Evolutionary conservation across 2,797 vertebrate species (phyloP).

Genomic region (Enteromius anoplus): DNA sequence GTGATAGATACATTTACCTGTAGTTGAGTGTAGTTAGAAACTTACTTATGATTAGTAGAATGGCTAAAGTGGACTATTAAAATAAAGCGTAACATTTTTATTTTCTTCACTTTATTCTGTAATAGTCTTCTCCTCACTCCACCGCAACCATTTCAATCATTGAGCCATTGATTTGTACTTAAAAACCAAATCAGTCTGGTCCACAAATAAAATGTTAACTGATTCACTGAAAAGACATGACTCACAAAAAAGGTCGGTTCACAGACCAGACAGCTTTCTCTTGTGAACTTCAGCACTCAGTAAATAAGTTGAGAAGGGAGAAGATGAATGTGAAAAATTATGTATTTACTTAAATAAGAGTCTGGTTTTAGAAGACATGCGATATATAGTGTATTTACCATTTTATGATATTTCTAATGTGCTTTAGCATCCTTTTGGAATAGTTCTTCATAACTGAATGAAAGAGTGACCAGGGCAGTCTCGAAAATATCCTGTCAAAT

Average conservation of each 20-base stretch:
- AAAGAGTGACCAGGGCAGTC: neutral
- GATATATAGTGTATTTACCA: neutral
- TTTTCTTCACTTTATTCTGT: neutral
- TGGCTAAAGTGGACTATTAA: too few species aligned
- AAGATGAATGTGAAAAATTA: neutral
- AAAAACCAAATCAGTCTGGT: too few species aligned
- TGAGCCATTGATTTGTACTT: neutral
- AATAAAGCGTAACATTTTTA: too few species aligned
- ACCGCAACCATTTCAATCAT: neutral
- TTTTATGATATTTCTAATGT: neutral
- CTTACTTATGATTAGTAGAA: too few species aligned
- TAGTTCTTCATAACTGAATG: neutral
- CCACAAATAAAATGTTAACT: neutral
- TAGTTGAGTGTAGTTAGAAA: too few species aligned
- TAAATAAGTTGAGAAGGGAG: neutral
- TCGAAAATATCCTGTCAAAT: neutral
- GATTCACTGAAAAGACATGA: constrained; percentile 1
- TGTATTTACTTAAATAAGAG: neutral
- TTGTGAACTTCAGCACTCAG: neutral
- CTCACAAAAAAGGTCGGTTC: neutral
- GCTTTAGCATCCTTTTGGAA: neutral
- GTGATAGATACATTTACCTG: too few species aligned
- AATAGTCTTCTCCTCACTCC: too few species aligned
- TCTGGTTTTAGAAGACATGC: neutral
- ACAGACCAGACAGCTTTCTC: neutral